phyloP scores from a whole-genome alignment of 1,140 invertebrate species.

The Drosophila kikkawai region DNA sequence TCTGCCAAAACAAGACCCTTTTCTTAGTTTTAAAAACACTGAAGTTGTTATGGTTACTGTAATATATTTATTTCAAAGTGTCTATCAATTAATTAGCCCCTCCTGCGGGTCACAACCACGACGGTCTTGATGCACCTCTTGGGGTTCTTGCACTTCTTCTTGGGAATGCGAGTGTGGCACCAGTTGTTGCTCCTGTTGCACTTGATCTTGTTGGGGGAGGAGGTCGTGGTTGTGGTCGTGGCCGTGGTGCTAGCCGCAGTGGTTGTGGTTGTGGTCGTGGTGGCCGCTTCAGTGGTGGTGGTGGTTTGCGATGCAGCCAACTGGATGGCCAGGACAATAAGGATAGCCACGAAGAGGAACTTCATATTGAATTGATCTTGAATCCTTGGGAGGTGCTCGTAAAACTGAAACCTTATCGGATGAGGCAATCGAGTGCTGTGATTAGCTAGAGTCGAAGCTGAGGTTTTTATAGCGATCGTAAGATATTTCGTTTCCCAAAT shows the following conservation, averaged over 20 bases:
- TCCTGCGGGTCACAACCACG: slow-evolving; percentile 2
- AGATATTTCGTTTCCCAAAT: no score
- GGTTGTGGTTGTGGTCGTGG: neutral
- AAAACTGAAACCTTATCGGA: neutral
- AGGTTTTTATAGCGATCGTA: neutral
- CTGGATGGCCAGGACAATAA: slow-evolving; percentile 19
- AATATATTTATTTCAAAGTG: neutral
- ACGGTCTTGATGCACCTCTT: slow-evolving; percentile 11
- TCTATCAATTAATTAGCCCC: neutral
- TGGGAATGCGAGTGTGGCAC: neutral
- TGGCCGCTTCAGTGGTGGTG: neutral
- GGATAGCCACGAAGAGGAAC: slow-evolving; percentile 7
- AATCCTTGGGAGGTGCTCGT: neutral
- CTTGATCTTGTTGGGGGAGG: slow-evolving; percentile 4
- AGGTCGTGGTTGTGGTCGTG: neutral
- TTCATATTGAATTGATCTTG: slow-evolving; percentile 8
- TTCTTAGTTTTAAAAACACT: neutral
- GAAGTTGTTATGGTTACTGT: neutral
- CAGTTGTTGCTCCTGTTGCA: slow-evolving; percentile 10
- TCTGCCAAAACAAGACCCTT: neutral
- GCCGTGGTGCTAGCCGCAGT: slow-evolving; percentile 1
- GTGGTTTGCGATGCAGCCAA: neutral
- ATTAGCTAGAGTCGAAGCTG: neutral
- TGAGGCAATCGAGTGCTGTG: slow-evolving; percentile 6
- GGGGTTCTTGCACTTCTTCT: slow-evolving; percentile 2